Base-by-base conservation (phyloP, 2,888 invertebrate genomes). In the Agonum fuliginosum region DNA sequence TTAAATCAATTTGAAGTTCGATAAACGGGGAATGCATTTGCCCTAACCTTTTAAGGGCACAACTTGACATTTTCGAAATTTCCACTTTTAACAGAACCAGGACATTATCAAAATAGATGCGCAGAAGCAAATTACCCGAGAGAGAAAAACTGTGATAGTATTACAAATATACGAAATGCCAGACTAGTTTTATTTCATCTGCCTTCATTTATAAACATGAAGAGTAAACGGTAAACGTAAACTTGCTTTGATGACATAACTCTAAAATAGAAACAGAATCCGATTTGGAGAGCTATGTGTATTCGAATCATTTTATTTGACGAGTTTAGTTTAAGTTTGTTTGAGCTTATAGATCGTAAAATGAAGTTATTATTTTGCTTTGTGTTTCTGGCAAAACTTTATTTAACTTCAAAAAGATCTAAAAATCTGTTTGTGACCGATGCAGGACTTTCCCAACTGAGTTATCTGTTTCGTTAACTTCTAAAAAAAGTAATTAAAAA, bases 331-430 rank as follows among this genome's bases (percentile, higher is more conserved):
- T 19, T 34, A 65, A 65, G 37, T 37, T 65, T 65, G 65, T 37
- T 65, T 65, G 65, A 65, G 65, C 34, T 65, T 20, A 65, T 65
- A 37, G 34, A 65, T 65, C 65, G 37, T 65, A 65, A 65, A 65
- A 37, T 17, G 65, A 65, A 65, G 19, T 37, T 37, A 37, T 65
- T 65, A 65, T 65, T 37, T 37, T 19, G 12, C 22, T 58, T n/a
- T 20, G 19, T 19, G n/a, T 58, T 48, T 4, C 14, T 48, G 27
- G 14, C 10, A 14, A 27, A 27, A 27, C 27, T 58, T 58, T 27
- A 58, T 54, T 54, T 24, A 22, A 48, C 8, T 48, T 20, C 19
- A 20, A 17, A 48, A 48, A 19, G 24, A 22, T 24, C 22, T 54
- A 54, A 58, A 58, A 43, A n/a, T n/a, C n/a, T n/a, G n/a, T n/a